phyloP scores from a whole-genome alignment of 2,888 invertebrate genomes.

The Drosophila kanekoi region DNA sequence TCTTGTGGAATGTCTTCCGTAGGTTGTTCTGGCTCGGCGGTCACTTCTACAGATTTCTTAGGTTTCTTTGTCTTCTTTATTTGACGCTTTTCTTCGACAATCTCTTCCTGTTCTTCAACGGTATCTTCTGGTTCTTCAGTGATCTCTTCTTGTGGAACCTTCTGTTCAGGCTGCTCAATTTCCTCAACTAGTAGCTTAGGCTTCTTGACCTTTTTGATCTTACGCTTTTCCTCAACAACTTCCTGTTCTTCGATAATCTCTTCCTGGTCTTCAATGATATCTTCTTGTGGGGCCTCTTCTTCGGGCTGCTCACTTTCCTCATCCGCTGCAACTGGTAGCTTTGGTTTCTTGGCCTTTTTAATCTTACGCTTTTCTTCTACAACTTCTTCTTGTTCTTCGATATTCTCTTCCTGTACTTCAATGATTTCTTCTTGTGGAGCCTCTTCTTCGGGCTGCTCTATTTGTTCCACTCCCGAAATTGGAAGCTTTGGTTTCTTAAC shows the following conservation, averaged over 20 bases:
- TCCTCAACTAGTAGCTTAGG: slow-evolving; percentile 22
- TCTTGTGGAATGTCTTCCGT: slow-evolving; percentile 39
- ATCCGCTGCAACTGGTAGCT: not conserved
- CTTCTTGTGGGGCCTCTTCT: slow-evolving; percentile 27
- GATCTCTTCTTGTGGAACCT: slow-evolving; percentile 15
- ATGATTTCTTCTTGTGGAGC: not conserved
- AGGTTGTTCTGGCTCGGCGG: slow-evolving; percentile 21
- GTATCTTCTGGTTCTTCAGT: slow-evolving; percentile 22
- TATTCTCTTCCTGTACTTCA: slow-evolving; percentile 22
- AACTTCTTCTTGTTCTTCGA: slow-evolving; percentile 28
- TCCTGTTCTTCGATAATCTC: slow-evolving; percentile 25
- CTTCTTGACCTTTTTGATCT: slow-evolving; percentile 41
- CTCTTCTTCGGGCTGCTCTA: not conserved
- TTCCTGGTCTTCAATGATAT: slow-evolving; percentile 19
- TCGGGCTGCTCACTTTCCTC: slow-evolving; percentile 10
- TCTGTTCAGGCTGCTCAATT: slow-evolving; percentile 19
- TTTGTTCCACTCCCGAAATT: not conserved
- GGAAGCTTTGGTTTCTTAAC: slow-evolving; percentile 38
- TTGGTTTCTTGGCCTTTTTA: slow-evolving; percentile 44
- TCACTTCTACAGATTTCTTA: slow-evolving; percentile 27
- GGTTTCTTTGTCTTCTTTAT: slow-evolving; percentile 37
- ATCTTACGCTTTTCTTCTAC: slow-evolving; percentile 41
- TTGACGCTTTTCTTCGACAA: slow-evolving; percentile 30
- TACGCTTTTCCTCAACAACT: slow-evolving; percentile 42
- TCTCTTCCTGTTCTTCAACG: slow-evolving; percentile 24